Base-by-base conservation (phyloP, 2,888 invertebrate species). In the Gerris lacustris region DNA sequence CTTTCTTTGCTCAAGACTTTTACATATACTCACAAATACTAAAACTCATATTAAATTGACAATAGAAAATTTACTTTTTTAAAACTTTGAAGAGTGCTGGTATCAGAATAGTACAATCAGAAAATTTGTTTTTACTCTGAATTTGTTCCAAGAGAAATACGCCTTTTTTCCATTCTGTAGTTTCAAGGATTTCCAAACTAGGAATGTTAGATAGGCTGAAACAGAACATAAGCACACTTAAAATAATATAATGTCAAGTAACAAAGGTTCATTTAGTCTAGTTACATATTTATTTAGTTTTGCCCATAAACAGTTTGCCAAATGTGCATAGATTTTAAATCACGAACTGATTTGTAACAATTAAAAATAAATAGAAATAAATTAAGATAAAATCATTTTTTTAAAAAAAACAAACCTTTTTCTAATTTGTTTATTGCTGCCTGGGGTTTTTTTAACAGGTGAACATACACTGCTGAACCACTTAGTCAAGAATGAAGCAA, bases 91-190 rank as follows among this genome's bases (percentile, higher is more conserved):
- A 95, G 0, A 95, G 80, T 5, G 87, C 78, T 0, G 88, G 86
- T n/a, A 94, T 83, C 66, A 96, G 82, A 0, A 84, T 76, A 69
- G 86, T 85, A 15, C 87, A 83, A 67, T 89, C 85, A 0, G 82
- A 80, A 74, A 96, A 84, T 80, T 90, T 91, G 80, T 90, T 90
- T 78, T 95, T 94, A 76, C 86, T 88, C 79, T 96, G 95, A 15
- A 94, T 83, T 74, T 91, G 86, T 81, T 96, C 96, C 44, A 96
- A 82, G 0, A 94, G 80, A 0, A 89, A 87, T 43, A 91, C 85
- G 0, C 93, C 92, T 69, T 89, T 82, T 77, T 86, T 88, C 95
- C 95, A 96, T 73, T 86, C 85, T 0, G 82, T 78, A 0, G 85
- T 86, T 75, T 87, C 86, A 0, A 88, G 81, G 45, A 89, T 82